Conservation (phyloP, 2,113 vertebrate species). For the Osmerus mordax region DNA sequence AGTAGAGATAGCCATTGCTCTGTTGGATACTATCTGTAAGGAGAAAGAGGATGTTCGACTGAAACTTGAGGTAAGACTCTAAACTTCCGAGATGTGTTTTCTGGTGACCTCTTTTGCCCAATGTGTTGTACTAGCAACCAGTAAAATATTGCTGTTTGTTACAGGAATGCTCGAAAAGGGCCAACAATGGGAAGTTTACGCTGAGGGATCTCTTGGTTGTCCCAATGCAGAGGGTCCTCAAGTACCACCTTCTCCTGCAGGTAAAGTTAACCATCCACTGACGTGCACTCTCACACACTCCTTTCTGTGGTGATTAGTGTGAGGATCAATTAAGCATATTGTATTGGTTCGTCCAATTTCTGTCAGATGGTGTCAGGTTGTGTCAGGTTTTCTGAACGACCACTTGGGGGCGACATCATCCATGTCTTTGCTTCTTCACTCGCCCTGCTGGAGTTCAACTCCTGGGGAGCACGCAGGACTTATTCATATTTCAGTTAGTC, state of each 20-base stretch:
- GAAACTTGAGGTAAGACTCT: slow-evolving; percentile 81
- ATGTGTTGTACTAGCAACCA: slow-evolving; percentile 12
- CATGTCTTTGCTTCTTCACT: slow-evolving; percentile 21
- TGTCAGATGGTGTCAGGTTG: background rate
- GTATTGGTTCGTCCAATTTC: background rate
- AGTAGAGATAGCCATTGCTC: slow-evolving; percentile 84
- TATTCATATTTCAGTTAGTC: background rate
- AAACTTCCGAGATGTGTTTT: background rate
- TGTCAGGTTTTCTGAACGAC: slow-evolving; percentile 59
- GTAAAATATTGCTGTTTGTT: slow-evolving; percentile 4
- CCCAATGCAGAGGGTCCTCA: slow-evolving; percentile 92
- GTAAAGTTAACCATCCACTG: slow-evolving; percentile 54
- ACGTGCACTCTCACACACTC: background rate
- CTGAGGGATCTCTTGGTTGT: slow-evolving; percentile 90
- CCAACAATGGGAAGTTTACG: slow-evolving; percentile 92
- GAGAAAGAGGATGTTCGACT: slow-evolving; percentile 89
- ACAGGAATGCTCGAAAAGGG: slow-evolving; percentile 91
- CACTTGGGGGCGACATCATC: slow-evolving; percentile 56
- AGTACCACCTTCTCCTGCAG: slow-evolving; percentile 93
- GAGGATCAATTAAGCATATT: background rate
- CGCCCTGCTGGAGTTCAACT: background rate
- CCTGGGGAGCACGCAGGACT: background rate
- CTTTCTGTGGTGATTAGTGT: background rate
- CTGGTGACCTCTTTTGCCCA: slow-evolving; percentile 29
- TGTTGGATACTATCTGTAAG: slow-evolving; percentile 86